A percentile compares a stretch with the other conserved stretches of the same genome.
These are phyloP conservation scores for Sphaerodactylus townsendi DNA, from an alignment of 2,113 vertebrate species.

Conservation along the genomic window DNA sequence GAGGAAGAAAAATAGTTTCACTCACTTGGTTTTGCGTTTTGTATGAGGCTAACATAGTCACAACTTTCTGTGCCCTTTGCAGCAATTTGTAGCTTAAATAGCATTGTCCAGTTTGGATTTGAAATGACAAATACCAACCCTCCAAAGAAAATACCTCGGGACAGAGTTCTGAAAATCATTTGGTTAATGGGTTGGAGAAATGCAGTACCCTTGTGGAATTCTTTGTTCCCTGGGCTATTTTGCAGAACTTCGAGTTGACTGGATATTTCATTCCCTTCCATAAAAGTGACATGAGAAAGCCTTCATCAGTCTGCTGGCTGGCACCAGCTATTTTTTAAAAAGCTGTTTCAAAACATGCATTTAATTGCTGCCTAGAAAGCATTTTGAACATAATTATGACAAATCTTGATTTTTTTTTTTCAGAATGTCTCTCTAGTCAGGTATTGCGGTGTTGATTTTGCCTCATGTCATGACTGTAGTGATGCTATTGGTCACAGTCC, in stretches of 20 bases:
- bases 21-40: constrained; percentile 36
- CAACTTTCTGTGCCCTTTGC: constrained; percentile 16
- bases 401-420: background rate
- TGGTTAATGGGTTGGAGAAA: background rate
- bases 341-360: background rate
- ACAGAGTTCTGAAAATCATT: background rate
- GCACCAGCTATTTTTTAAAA: background rate
- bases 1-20: constrained; percentile 37
- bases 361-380: background rate
- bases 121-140: constrained; percentile 3
- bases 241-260: background rate
- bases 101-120: background rate
- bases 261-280: background rate
- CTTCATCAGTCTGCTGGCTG: background rate
- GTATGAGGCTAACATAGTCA: constrained; percentile 21
- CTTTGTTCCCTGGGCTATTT: background rate
- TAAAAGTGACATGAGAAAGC: background rate
- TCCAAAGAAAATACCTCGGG: background rate
- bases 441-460: background rate
- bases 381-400: background rate
- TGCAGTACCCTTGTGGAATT: background rate
- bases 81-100: constrained; percentile 17
- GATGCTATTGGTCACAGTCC: background rate
- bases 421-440: background rate
- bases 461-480: too few relatives aligned